Percentiles rank a stretch among this genome's conserved stretches.
Evolutionary conservation across 2,888 invertebrate genomes (phyloP).

Genomic region (Orthonevra nobilis): DNA sequence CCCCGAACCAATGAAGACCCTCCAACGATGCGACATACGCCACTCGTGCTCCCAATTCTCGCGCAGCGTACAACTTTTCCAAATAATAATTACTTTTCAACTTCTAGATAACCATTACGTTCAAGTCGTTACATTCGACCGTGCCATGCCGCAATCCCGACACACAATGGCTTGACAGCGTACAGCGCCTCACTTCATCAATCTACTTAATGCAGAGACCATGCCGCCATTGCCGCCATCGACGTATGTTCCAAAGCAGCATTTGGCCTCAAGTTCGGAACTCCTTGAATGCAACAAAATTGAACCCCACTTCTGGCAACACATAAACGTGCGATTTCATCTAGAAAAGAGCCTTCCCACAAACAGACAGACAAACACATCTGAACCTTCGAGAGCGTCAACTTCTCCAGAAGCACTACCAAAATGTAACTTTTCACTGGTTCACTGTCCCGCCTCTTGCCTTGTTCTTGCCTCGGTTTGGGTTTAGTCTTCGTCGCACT

Average conservation of each 20-base stretch:
- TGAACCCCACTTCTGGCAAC: neutral
- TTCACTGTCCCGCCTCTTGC: neutral
- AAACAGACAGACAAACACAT: conserved; percentile 5
- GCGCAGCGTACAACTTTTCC: conserved; percentile 28
- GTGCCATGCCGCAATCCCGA: neutral
- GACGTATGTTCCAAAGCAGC: neutral
- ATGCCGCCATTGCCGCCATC: too few species aligned
- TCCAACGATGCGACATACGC: too few species aligned
- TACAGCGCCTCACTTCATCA: conserved; percentile 43
- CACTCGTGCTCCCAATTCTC: conserved; percentile 3
- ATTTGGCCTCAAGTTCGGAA: neutral
- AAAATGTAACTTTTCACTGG: neutral
- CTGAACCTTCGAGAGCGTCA: neutral
- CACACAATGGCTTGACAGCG: conserved; percentile 19
- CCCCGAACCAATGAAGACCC: too few species aligned
- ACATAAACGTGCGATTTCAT: too few species aligned
- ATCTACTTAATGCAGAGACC: conserved; percentile 26
- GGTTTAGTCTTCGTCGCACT: too few species aligned
- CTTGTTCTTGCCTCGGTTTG: neutral
- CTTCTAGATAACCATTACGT: conserved; percentile 59
- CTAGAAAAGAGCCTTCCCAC: neutral
- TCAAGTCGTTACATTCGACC: conserved; percentile 37
- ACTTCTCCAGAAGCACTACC: conserved; percentile 10
- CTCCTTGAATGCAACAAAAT: conserved; percentile 22
- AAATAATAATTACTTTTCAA: conserved; percentile 61